phyloP scores from a whole-genome alignment of 2,113 vertebrate genomes.

The Hypanus sabinus region DNA sequence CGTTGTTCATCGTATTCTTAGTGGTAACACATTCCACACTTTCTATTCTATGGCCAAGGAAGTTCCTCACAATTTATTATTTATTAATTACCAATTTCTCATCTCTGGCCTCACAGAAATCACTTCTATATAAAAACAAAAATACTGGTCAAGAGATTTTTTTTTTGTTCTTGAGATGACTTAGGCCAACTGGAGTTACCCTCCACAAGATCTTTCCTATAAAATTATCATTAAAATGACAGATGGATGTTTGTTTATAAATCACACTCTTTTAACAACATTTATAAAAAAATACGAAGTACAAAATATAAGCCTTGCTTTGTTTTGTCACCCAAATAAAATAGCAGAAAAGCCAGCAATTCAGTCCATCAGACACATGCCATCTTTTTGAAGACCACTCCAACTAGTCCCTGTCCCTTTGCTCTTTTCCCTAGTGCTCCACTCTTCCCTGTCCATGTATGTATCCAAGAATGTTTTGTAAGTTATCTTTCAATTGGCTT shows the following conservation, averaged over 20 bases:
- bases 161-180: not conserved
- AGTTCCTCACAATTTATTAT: not conserved
- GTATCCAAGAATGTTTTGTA: not conserved
- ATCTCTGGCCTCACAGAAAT: not conserved
- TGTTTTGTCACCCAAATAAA: not conserved
- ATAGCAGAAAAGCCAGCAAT: not conserved
- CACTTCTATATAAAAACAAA: not conserved
- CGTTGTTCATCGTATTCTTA: too few relatives aligned
- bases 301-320: not conserved
- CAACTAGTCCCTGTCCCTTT: not conserved
- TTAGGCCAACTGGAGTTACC: not conserved
- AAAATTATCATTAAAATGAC: not conserved
- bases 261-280: not conserved
- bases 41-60: not conserved
- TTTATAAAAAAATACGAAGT: not conserved
- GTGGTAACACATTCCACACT: not conserved
- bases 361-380: not conserved
- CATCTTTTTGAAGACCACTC: not conserved
- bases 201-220: not conserved
- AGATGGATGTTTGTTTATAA: not conserved
- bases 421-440: not conserved
- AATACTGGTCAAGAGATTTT: not conserved
- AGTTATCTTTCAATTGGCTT: not conserved
- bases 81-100: not conserved
- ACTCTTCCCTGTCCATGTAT: not conserved